phyloP scores from a whole-genome alignment of 2,113 vertebrate species.

The Pyxicephalus adspersus region DNA sequence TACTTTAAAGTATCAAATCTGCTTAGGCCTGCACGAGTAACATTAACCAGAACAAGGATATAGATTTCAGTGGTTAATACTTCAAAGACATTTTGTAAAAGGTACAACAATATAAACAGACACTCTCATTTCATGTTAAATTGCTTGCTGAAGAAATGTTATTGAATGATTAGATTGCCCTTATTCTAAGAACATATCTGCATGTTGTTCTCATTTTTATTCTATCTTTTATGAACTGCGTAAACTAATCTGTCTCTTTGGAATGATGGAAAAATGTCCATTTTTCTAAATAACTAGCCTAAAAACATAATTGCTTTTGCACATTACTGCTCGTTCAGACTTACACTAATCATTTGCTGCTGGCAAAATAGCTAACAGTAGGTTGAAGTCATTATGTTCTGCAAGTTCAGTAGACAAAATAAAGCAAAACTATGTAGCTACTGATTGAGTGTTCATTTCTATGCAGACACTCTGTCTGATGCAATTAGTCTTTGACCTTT shows the following conservation, averaged over 20 bases:
- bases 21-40: neutral
- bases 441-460: slow-evolving; percentile 46
- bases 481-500: slow-evolving; percentile 56
- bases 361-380: slow-evolving; percentile 58
- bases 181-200: slow-evolving; percentile 36
- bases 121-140: slow-evolving; percentile 31
- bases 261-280: slow-evolving; percentile 48
- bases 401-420: slow-evolving; percentile 57
- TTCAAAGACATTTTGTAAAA: slow-evolving; percentile 38
- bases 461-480: slow-evolving; percentile 53
- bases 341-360: slow-evolving; percentile 58
- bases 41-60: slow-evolving; percentile 11
- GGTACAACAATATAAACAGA: slow-evolving; percentile 26
- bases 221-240: slow-evolving; percentile 58
- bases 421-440: slow-evolving; percentile 52
- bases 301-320: slow-evolving; percentile 60
- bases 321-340: slow-evolving; percentile 60
- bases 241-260: slow-evolving; percentile 46
- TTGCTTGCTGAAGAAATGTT: slow-evolving; percentile 38
- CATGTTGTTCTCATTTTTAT: slow-evolving; percentile 33
- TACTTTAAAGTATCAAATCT: slow-evolving; percentile 10
- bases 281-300: slow-evolving; percentile 60
- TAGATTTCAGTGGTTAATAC: slow-evolving; percentile 29
- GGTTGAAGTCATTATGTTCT: slow-evolving; percentile 58
- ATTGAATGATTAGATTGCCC: slow-evolving; percentile 43